Base-by-base conservation (phyloP, 1,140 invertebrate genomes). In the Stegodyphus mimosarum region DNA sequence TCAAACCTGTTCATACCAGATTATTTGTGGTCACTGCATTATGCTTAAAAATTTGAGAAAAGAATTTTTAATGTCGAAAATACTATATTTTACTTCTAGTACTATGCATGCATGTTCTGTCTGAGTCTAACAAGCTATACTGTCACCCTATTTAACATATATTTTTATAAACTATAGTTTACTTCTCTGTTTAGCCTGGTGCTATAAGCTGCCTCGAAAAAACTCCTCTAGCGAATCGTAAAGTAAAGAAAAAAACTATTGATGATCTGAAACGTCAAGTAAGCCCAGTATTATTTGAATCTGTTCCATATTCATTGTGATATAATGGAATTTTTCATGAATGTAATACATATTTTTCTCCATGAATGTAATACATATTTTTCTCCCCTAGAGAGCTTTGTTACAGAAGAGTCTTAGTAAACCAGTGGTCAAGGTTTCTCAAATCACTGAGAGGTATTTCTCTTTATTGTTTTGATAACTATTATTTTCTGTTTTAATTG, bases 221-320 rank as follows among this genome's bases (percentile, higher is more conserved):
- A 74, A 95, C 95, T 87, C 96, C 96, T 33, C 93, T 97, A 88
- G 95, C 95, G 80, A 88, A 70, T 88, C 90, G 88, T 88, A 90
- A 79, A 89, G 89, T 83, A 86, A 87, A 87, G 72, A 93, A 93
- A 87, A 89, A 89, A 70, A 95, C 94, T 86, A 92, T 95, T 83
- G 94, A 95, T 86, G 94, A 96, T 90, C 90, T 95, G 81, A 93
- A 93, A 88, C 93, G 94, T 88, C 95, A 97, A 92, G 95, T 96
- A 89, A 53, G 69, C 6, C 10, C 33, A n/a, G 53, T 60, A 48
- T 60, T 9, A 60, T 10, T 10, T 10, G 2, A 60, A 60, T 10
- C 67, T 13, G 10, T 74, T 81, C 60, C 11, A 18, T 11, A 52
- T 3, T 77, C 64, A n/a, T 18, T 49, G 49, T n/a, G 15, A 74